Evolutionary conservation across 2,888 invertebrate species (phyloP).

Genomic region (Platycnemis pennipes): DNA sequence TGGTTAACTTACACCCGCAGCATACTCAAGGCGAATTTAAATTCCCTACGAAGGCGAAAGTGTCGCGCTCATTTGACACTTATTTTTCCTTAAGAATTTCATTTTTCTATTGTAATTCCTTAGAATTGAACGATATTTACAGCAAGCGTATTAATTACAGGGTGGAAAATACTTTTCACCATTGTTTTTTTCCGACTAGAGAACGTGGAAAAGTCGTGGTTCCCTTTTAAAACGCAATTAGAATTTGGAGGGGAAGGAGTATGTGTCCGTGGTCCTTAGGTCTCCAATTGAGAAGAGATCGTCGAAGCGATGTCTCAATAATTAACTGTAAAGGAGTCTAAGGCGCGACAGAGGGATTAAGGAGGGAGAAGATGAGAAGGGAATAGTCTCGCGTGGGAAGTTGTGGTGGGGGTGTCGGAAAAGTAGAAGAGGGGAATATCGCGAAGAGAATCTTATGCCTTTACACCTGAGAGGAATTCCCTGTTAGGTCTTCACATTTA

Average conservation of each 20-base stretch:
- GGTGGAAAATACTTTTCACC: too few relatives aligned
- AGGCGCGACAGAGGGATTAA: not conserved
- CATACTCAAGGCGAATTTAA: too few relatives aligned
- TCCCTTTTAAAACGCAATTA: too few relatives aligned
- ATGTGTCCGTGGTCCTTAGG: not conserved
- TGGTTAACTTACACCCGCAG: too few relatives aligned
- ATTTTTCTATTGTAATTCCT: too few relatives aligned
- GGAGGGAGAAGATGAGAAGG: not conserved
- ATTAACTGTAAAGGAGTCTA: slow-evolving; percentile 53
- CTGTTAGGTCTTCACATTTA: slow-evolving; percentile 41
- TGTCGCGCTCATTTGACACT: too few relatives aligned
- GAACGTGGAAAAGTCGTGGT: too few relatives aligned
- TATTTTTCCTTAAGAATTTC: too few relatives aligned
- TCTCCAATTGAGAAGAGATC: slow-evolving; percentile 58
- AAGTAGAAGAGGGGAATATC: not conserved
- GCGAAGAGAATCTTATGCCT: slow-evolving; percentile 6
- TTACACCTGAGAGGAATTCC: slow-evolving; percentile 14
- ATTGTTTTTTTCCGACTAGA: too few relatives aligned
- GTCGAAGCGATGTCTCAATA: slow-evolving; percentile 48
- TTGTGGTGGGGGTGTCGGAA: not conserved
- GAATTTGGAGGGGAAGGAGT: not conserved
- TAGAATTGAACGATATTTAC: too few relatives aligned
- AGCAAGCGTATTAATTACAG: too few relatives aligned
- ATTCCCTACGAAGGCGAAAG: too few relatives aligned
- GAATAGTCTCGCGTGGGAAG: not conserved